Evolutionary conservation across 2,888 invertebrate species (phyloP).

Genomic region (Cheiracanthium punctorium): DNA sequence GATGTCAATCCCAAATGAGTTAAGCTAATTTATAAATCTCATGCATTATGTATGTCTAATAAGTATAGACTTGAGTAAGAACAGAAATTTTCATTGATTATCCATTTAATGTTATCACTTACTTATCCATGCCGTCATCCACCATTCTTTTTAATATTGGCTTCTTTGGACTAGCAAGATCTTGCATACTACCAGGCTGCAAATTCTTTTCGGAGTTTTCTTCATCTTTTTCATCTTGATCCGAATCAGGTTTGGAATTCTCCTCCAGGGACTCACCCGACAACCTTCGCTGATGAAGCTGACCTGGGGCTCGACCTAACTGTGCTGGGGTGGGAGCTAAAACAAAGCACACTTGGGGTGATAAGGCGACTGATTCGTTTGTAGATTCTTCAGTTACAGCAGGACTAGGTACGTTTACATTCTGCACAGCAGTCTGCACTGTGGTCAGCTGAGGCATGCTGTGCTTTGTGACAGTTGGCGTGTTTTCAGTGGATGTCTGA

Average conservation of each 20-base stretch:
- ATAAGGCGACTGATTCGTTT: constrained; percentile 22
- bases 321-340: constrained; percentile 96
- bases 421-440: not conserved
- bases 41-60: no score
- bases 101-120: no score
- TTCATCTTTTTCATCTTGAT: not conserved
- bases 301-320: constrained; percentile 90
- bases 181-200: not conserved
- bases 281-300: constrained; percentile 78
- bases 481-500: constrained; percentile 5
- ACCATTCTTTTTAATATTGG: constrained; percentile 89
- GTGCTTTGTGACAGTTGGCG: not conserved
- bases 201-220: not conserved
- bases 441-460: constrained; percentile 29
- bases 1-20: no score
- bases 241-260: not conserved
- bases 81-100: no score
- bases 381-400: not conserved
- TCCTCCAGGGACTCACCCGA: constrained; percentile 36
- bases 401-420: constrained; percentile 6
- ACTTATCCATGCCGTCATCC: constrained; percentile 95
- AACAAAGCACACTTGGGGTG: constrained; percentile 79
- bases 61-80: no score
- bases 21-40: no score
- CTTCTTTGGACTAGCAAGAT: constrained; percentile 82